These are phyloP conservation scores for Paraplagusia blochii DNA, from an alignment of 2,113 vertebrate species.

Conservation along the genomic window DNA sequence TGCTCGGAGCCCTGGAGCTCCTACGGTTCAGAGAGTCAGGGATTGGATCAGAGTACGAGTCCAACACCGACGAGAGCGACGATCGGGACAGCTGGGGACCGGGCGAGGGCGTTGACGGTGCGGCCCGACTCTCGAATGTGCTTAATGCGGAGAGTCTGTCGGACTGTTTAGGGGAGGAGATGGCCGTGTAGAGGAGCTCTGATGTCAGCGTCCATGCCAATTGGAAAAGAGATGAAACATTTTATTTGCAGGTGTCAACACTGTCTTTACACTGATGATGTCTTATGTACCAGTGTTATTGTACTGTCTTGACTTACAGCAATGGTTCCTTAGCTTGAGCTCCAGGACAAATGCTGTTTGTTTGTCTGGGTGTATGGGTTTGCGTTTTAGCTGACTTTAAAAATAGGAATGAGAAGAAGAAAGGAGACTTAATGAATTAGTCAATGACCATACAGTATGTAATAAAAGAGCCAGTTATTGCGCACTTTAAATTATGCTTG, in stretches of 20 bases:
- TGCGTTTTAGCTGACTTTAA: not conserved
- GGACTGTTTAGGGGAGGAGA: slow-evolving; percentile 86
- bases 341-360: not conserved
- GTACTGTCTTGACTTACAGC: not conserved
- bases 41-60: slow-evolving; percentile 92
- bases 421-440: too few relatives aligned
- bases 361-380: not conserved
- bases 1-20: slow-evolving; percentile 88
- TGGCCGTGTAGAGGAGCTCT: slow-evolving; percentile 78
- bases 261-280: too few relatives aligned
- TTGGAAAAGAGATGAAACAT: not conserved
- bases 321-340: not conserved
- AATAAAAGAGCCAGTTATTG: too few relatives aligned
- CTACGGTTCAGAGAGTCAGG: slow-evolving; percentile 91
- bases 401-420: not conserved
- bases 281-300: not conserved
- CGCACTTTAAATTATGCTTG: too few relatives aligned
- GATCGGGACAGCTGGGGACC: slow-evolving; percentile 90
- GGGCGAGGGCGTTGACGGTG: slow-evolving; percentile 66
- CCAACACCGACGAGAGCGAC: slow-evolving; percentile 92
- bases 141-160: slow-evolving; percentile 81
- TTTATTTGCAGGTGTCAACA: too few relatives aligned
- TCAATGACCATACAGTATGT: too few relatives aligned
- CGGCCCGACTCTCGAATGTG: slow-evolving; percentile 79
- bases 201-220: slow-evolving; percentile 1